phyloP scores from a whole-genome alignment of 2,888 invertebrate species.

The Ennomos fuscantarius region DNA sequence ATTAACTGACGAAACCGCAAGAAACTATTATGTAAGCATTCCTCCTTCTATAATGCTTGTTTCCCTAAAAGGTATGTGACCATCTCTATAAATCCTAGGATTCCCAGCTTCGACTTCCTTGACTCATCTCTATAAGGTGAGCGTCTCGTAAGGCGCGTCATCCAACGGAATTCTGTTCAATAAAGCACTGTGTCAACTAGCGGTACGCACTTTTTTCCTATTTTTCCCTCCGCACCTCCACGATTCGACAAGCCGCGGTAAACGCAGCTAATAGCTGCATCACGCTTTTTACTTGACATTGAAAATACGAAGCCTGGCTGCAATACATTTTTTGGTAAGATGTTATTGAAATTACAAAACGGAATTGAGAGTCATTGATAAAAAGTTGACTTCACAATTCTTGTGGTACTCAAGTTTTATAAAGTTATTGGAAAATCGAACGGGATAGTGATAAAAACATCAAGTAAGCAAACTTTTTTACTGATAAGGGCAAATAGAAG shows the following conservation, averaged over 20 bases:
- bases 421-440: constrained; percentile 4
- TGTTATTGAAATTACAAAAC: constrained; percentile 29
- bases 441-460: neutral
- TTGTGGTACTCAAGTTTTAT: constrained; percentile 2
- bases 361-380: constrained; percentile 12
- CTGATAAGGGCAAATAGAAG: neutral
- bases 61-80: constrained; percentile 15
- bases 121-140: constrained; percentile 41
- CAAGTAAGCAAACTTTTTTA: neutral
- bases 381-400: constrained; percentile 17
- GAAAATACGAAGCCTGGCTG: constrained; percentile 27
- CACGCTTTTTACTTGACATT: constrained; percentile 31
- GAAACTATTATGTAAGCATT: constrained; percentile 3
- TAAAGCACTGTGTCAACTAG: constrained; percentile 82
- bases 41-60: constrained; percentile 10
- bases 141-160: constrained; percentile 44
- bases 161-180: constrained; percentile 74
- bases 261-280: constrained; percentile 40
- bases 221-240: constrained; percentile 51
- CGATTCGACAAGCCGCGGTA: constrained; percentile 61
- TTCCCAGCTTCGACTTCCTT: constrained; percentile 26
- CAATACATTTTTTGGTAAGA: constrained; percentile 18
- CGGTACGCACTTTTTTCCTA: constrained; percentile 77
- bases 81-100: constrained; percentile 34
- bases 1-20: no score